phyloP scores from a whole-genome alignment of 2,113 vertebrate species.

The Dicentrarchus labrax region DNA sequence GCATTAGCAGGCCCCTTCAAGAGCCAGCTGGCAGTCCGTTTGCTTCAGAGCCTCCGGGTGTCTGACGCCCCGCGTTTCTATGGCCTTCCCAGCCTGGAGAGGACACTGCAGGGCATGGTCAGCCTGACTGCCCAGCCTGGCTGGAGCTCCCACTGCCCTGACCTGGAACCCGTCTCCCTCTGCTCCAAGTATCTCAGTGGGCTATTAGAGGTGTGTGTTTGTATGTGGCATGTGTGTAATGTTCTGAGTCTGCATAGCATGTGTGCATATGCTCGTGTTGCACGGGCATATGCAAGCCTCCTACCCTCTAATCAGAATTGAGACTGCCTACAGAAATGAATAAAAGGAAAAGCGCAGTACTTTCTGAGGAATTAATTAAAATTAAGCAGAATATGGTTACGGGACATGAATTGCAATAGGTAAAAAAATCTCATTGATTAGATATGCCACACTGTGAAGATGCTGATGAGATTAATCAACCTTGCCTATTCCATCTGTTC shows the following conservation, averaged over 20 bases:
- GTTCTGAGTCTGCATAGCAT: constrained; percentile 10
- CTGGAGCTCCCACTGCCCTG: constrained; percentile 90
- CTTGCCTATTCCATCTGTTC: constrained; percentile 80
- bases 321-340: constrained; percentile 52
- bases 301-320: constrained; percentile 19
- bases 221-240: constrained; percentile 25
- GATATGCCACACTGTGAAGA: constrained; percentile 66
- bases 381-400: constrained; percentile 60
- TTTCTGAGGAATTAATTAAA: constrained; percentile 80
- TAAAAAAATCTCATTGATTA: constrained; percentile 73
- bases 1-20: constrained; percentile 87
- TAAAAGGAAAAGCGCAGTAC: constrained; percentile 37
- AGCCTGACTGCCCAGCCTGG: constrained; percentile 89
- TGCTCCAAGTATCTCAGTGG: constrained; percentile 92
- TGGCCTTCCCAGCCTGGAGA: constrained; percentile 94
- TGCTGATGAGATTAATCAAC: constrained; percentile 81
- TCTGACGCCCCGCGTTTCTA: constrained; percentile 95
- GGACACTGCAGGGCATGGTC: constrained; percentile 91
- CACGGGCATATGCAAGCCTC: constrained; percentile 18
- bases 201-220: constrained; percentile 89
- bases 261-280: constrained; percentile 41
- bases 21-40: constrained; percentile 90
- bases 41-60: constrained; percentile 91
- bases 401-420: constrained; percentile 68
- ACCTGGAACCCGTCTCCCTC: constrained; percentile 83